phyloP scores from a whole-genome alignment of 2,888 invertebrate genomes.

The Macroteleia sp. region DNA sequence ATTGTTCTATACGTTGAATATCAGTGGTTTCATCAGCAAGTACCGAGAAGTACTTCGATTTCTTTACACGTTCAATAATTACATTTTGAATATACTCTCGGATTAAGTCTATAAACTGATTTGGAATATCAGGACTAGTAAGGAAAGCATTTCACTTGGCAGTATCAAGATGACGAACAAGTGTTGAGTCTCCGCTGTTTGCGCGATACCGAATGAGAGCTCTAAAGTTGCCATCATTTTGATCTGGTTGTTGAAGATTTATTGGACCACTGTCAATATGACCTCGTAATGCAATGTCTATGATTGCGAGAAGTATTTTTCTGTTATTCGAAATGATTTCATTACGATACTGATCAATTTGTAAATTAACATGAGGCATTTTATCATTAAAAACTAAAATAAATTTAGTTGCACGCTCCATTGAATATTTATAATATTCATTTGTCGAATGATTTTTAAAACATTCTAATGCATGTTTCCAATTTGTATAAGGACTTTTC shows the following conservation, averaged over 20 bases:
- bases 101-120: constrained; percentile 2
- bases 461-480: constrained; percentile 15
- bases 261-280: constrained; percentile 5
- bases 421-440: constrained; percentile 12
- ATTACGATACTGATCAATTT: too few species aligned
- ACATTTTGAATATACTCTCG: background rate
- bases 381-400: too few species aligned
- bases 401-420: background rate
- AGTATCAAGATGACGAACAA: background rate
- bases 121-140: constrained; percentile 9
- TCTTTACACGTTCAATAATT: background rate
- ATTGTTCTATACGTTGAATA: constrained; percentile 3
- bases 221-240: constrained; percentile 12
- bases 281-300: too few species aligned
- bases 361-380: too few species aligned
- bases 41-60: constrained; percentile 3
- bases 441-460: constrained; percentile 4
- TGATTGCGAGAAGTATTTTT: too few species aligned
- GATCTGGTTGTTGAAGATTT: background rate
- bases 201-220: background rate
- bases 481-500: background rate
- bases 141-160: constrained; percentile 1
- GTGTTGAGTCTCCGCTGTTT: background rate
- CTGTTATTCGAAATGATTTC: too few species aligned
- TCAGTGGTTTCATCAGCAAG: constrained; percentile 20